Evolutionary conservation across 2,888 invertebrate species (phyloP).

Genomic region (Lomographa bimaculata): DNA sequence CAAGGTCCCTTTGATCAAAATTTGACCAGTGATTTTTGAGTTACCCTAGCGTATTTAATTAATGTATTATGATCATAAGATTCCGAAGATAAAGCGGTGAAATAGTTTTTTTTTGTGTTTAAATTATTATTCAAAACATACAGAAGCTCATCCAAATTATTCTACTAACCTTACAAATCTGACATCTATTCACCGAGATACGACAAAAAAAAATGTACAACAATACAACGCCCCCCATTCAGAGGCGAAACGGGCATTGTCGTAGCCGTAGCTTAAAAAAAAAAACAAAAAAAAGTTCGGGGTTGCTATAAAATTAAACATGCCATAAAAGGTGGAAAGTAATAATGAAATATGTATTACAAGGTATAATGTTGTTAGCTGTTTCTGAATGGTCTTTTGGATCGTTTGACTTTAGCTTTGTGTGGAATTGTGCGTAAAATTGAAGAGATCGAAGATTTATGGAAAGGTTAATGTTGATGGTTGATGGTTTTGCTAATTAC

Average conservation of each 20-base stretch:
- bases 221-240: conserved; percentile 81
- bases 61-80: too few relatives aligned
- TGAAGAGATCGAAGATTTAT: conserved; percentile 69
- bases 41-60: too few relatives aligned
- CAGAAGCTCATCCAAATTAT: conserved; percentile 20
- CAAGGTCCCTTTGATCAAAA: too few relatives aligned
- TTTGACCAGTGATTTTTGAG: too few relatives aligned
- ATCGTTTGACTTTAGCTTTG: conserved; percentile 77
- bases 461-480: conserved; percentile 48
- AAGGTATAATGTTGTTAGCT: conserved; percentile 82
- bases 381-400: conserved; percentile 70
- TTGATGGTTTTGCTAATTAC: conserved; percentile 67
- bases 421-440: conserved; percentile 77
- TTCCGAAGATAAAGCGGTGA: too few relatives aligned
- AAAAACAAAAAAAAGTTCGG: conserved; percentile 45
- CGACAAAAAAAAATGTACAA: conserved; percentile 67
- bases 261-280: conserved; percentile 50
- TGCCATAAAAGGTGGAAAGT: conserved; percentile 74
- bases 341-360: conserved; percentile 84
- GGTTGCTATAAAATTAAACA: conserved; percentile 80
- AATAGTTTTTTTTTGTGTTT: too few relatives aligned
- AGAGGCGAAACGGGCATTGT: conserved; percentile 54
- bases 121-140: too few relatives aligned
- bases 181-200: conserved; percentile 40
- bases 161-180: conserved; percentile 48